These are phyloP conservation scores for Mythimna impura DNA, from an alignment of 2,888 invertebrate species.

Conservation along the genomic window DNA sequence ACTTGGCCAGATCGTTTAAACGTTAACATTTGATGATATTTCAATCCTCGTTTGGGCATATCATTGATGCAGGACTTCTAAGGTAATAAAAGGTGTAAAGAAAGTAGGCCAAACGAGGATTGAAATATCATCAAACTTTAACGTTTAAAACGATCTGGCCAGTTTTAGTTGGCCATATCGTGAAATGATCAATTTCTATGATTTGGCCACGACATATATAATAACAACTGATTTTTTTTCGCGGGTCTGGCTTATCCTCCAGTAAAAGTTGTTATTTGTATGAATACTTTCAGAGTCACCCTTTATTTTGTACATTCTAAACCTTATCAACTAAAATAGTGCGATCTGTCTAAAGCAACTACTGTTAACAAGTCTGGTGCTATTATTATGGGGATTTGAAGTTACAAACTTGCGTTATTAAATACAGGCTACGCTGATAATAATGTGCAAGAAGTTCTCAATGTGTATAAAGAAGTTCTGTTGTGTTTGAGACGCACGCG, in stretches of 20 bases:
- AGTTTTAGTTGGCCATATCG: no score
- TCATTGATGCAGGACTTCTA: no score
- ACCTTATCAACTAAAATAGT: background rate
- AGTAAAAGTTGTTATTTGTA: background rate
- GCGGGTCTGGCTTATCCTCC: background rate
- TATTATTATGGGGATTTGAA: background rate
- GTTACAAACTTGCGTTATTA: background rate
- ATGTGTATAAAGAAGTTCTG: background rate
- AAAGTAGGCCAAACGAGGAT: no score
- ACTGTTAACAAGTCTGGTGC: background rate
- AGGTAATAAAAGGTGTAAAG: no score
- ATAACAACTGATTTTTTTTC: background rate
- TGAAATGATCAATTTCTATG: no score
- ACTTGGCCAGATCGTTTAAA: no score
- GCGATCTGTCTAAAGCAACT: background rate
- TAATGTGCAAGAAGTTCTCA: background rate
- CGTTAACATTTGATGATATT: no score
- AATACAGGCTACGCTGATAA: background rate
- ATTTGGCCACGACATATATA: no score
- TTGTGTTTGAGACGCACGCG: constrained; percentile 17
- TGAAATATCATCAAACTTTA: no score
- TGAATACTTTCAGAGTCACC: background rate
- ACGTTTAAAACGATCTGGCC: no score
- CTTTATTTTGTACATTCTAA: background rate
- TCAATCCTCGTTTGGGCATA: no score